Conservation (phyloP, 2,888 invertebrate species). For the Anodontia alba region DNA sequence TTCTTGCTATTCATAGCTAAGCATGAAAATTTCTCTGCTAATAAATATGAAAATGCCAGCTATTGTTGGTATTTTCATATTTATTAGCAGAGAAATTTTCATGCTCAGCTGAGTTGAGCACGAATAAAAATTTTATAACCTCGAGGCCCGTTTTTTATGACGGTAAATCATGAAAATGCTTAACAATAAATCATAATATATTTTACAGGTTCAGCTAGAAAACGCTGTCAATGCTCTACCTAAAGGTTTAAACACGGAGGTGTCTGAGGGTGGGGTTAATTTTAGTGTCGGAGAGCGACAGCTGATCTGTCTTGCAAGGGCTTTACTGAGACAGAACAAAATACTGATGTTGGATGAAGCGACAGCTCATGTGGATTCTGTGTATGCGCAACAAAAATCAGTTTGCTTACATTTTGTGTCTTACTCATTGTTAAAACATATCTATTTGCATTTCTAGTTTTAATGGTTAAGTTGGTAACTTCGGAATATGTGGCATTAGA, state of each 20-base stretch:
- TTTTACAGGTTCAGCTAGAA: conserved; percentile 76
- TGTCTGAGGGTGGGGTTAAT: conserved; percentile 69
- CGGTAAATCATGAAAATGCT: neutral
- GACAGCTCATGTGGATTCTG: conserved; percentile 82
- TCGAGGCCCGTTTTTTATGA: neutral
- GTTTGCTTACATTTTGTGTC: too few species aligned
- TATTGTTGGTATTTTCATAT: too few species aligned
- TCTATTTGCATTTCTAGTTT: too few species aligned
- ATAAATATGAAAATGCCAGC: too few species aligned
- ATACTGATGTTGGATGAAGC: conserved; percentile 83
- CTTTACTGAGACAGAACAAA: conserved; percentile 78
- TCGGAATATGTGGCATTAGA: too few species aligned
- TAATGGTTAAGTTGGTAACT: too few species aligned
- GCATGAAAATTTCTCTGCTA: too few species aligned
- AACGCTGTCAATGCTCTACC: conserved; percentile 72
- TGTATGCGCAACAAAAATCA: neutral
- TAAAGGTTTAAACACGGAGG: conserved; percentile 68
- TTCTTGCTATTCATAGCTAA: too few species aligned
- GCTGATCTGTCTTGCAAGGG: conserved; percentile 70
- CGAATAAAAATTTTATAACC: neutral
- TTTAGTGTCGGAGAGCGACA: conserved; percentile 69
- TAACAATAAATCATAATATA: neutral
- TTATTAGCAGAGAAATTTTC: too few species aligned
- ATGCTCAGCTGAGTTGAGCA: too few species aligned
- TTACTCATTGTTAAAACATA: too few species aligned